Evolutionary conservation across 1,140 invertebrate genomes (phyloP), one percentile per base, ranked within the genome.

Genomic region (Drosophila aff.): DNA sequence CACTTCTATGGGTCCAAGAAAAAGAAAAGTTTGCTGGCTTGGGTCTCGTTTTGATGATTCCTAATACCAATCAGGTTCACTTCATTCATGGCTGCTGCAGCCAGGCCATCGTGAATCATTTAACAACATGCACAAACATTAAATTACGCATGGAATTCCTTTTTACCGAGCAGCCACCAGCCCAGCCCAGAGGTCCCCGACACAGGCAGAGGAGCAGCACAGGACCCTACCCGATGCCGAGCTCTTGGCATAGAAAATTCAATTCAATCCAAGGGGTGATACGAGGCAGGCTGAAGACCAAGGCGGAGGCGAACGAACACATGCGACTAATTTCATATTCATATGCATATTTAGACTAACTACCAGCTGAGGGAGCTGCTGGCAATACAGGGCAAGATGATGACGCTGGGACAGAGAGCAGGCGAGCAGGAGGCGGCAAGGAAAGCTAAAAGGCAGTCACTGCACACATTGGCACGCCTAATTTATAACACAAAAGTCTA

Each of bases 241-340:
- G 52, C 58, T 81, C 60, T 69, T 60, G 65, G 75, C 79, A 86
- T 79, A 86, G 66, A 82, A 86, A 82, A 86, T 82, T 82, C 76
- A 86, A 86, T 84, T 84, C 73, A 81, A 84, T 79, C 74, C 78
- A 85, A 58, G 43, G 50, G 73, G 31, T 18, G 40, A 9, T 18
- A 26, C 50, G 18, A 55, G n/a, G 46, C 38, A 64, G 53, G 33
- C 53, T 43, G 47, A 60, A 46, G 69, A 36, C 58, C 64, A 46
- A 49, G 50, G 28, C 44, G 63, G 41, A 57, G 38, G 38, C 59
- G 62, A 21, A 62, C 50, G 77, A 79, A 79, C 82, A 82, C 80
- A 82, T 87, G 83, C 80, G 83, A 87, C 83, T 86, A 86, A 86
- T 86, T 86, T 86, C 79, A 86, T 86, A 86, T 86, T 86, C 83